phyloP scores from a whole-genome alignment of 2,113 vertebrate species.

The Sphyrna mokarran region DNA sequence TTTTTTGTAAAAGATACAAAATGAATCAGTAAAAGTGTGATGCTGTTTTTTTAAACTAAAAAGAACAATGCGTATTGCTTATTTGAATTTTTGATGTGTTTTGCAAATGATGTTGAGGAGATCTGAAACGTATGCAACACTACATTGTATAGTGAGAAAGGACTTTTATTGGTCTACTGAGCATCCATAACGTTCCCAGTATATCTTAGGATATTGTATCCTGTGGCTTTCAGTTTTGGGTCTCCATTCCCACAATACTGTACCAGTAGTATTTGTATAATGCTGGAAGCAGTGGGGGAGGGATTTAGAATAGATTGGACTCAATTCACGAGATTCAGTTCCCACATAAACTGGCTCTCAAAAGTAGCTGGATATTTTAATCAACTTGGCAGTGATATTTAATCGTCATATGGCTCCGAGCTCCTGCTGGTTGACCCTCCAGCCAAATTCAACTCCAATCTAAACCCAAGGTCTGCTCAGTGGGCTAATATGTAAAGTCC shows the following conservation, averaged over 20 bases:
- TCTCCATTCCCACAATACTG: not conserved
- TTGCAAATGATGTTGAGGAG: constrained; percentile 34
- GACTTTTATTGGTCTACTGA: constrained; percentile 27
- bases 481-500: constrained; percentile 27
- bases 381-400: not conserved
- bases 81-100: constrained; percentile 36
- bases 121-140: constrained; percentile 30
- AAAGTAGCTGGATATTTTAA: not conserved
- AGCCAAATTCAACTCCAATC: not conserved
- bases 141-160: constrained; percentile 28
- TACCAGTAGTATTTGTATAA: not conserved
- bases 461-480: constrained; percentile 22
- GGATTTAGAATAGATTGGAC: constrained; percentile 5
- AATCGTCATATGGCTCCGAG: not conserved
- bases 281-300: not conserved
- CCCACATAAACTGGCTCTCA: not conserved
- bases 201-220: not conserved
- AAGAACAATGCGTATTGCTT: constrained; percentile 27
- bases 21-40: constrained; percentile 30
- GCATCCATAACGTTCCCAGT: not conserved
- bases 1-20: constrained; percentile 37
- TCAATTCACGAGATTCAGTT: not conserved
- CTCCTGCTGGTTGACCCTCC: not conserved
- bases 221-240: not conserved
- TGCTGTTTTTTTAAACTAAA: not conserved